A percentile compares a stretch with the other conserved stretches of the same genome.
Conservation (phyloP, 2,113 vertebrate species). For the Electrona antarctica region DNA sequence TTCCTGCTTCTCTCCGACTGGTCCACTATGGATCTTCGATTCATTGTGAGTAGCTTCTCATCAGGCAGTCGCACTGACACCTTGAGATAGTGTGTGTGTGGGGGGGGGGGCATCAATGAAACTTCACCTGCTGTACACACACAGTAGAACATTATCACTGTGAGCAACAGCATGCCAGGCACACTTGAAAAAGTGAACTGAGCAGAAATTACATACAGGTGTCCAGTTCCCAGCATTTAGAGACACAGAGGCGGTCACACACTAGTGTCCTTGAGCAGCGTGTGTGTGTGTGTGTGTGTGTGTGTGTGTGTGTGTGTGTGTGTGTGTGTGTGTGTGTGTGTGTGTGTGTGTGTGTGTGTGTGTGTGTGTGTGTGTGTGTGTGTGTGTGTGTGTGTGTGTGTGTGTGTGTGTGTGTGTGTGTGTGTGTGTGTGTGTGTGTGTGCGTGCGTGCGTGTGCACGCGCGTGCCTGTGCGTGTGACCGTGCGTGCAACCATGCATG, state of each 20-base stretch:
- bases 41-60: no score
- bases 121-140: background rate
- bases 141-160: background rate
- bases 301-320: conserved; percentile 30
- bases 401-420: conserved; percentile 7
- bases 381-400: conserved; percentile 22
- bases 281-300: background rate
- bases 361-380: conserved; percentile 20
- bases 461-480: background rate
- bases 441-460: conserved; percentile 22
- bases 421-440: conserved; percentile 5
- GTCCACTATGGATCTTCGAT: no score
- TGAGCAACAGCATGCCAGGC: background rate
- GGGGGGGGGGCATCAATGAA: no score
- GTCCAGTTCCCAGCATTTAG: conserved; percentile 62
- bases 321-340: conserved; percentile 6
- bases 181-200: background rate
- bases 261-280: conserved; percentile 68
- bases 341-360: conserved; percentile 8
- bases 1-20: no score
- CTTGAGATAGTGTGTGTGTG: no score
- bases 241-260: conserved; percentile 24
- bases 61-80: no score
- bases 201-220: conserved; percentile 54
- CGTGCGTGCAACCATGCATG: background rate